Conservation (phyloP, 2,113 vertebrate genomes). For the Ceyx margarethae region DNA sequence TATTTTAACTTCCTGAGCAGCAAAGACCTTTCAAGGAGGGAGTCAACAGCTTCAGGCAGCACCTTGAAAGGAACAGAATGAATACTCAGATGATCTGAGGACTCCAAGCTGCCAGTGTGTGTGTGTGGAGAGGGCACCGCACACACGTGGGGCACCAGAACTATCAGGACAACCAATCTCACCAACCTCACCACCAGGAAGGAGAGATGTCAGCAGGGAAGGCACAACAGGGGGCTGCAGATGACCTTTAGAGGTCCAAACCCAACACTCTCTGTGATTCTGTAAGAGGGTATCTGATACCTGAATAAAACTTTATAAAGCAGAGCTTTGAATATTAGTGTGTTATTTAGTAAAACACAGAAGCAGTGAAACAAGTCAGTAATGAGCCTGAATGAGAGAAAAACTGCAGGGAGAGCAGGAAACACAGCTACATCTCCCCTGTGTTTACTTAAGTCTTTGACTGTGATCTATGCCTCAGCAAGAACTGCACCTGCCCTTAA, state of each 20-base stretch:
- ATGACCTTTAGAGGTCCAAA: too few relatives aligned
- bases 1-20: neutral
- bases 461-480: neutral
- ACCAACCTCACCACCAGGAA: rapidly evolving
- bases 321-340: neutral
- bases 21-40: neutral
- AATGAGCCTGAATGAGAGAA: neutral
- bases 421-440: too few relatives aligned
- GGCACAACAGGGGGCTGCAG: neutral
- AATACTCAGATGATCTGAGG: rapidly evolving
- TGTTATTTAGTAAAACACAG: neutral
- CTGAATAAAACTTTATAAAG: neutral
- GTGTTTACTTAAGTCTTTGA: neutral
- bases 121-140: too few relatives aligned
- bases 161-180: rapidly evolving
- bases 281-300: neutral
- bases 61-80: too few relatives aligned
- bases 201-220: neutral
- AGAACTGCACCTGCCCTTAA: neutral
- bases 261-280: too few relatives aligned
- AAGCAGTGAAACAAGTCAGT: neutral
- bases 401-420: neutral
- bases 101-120: neutral
- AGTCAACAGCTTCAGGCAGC: neutral
- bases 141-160: neutral